These are phyloP conservation scores for Anarrhichthys ocellatus DNA, from an alignment of 2,113 vertebrate species.

Conservation along the genomic window DNA sequence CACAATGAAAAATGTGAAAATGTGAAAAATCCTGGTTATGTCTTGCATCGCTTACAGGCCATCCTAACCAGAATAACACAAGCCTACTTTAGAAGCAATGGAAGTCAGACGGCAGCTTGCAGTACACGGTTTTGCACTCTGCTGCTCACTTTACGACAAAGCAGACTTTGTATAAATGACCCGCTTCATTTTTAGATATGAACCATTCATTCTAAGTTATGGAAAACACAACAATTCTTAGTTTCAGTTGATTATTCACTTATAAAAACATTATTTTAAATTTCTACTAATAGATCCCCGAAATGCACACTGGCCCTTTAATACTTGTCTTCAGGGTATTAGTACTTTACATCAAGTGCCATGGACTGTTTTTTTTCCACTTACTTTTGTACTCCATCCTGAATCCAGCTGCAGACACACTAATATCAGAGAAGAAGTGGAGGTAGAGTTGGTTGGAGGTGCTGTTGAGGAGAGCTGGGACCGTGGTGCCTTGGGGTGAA, in stretches of 20 bases:
- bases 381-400: conserved; percentile 99
- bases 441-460: conserved; percentile 99
- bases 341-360: neutral
- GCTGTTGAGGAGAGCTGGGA: conserved; percentile 97
- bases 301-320: neutral
- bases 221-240: neutral
- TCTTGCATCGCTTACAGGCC: neutral
- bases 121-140: neutral
- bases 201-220: neutral
- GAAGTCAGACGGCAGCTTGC: neutral
- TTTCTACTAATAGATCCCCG: neutral
- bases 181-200: neutral
- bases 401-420: conserved; percentile 96
- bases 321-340: neutral
- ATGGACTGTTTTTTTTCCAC: conserved; percentile 53
- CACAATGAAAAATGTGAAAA: neutral
- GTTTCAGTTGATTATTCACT: neutral
- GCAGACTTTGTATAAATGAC: neutral
- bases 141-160: neutral
- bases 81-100: neutral
- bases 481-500: conserved; percentile 88
- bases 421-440: conserved; percentile 99
- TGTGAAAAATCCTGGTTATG: neutral
- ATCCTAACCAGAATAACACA: neutral
- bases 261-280: neutral